phyloP scores from a whole-genome alignment of 2,113 vertebrate species.

The Alosa alosa region DNA sequence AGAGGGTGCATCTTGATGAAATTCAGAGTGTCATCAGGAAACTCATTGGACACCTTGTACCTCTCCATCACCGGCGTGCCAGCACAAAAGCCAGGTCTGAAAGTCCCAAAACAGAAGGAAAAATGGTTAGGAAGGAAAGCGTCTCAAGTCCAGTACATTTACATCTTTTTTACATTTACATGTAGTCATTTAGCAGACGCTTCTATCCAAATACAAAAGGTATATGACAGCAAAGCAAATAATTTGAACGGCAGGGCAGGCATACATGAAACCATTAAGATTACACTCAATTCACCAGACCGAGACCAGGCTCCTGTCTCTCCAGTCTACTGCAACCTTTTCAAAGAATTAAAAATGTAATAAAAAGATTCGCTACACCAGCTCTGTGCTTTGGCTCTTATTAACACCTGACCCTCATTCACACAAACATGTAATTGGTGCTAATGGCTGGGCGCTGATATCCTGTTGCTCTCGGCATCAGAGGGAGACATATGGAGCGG shows the following conservation, averaged over 20 bases:
- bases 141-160: neutral
- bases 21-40: conserved; percentile 95
- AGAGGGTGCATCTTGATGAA: conserved; percentile 98
- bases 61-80: conserved; percentile 82
- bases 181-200: too few species aligned
- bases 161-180: too few species aligned
- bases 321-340: neutral
- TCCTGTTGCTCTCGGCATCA: conserved; percentile 29
- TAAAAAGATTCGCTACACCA: conserved; percentile 54
- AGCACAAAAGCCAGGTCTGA: conserved; percentile 91
- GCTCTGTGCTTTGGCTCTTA: conserved; percentile 41
- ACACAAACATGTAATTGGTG: conserved; percentile 58
- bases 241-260: neutral
- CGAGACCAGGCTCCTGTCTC: neutral
- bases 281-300: neutral
- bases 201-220: neutral
- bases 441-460: conserved; percentile 49
- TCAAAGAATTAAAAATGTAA: neutral
- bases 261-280: neutral
- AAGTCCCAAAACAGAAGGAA: neutral
- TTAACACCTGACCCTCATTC: conserved; percentile 58
- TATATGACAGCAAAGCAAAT: neutral
- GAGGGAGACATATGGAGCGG: conserved; percentile 52
- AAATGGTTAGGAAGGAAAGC: neutral
- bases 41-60: conserved; percentile 90